phyloP scores from a whole-genome alignment of 2,113 vertebrate species.

The Excalfactoria chinensis region DNA sequence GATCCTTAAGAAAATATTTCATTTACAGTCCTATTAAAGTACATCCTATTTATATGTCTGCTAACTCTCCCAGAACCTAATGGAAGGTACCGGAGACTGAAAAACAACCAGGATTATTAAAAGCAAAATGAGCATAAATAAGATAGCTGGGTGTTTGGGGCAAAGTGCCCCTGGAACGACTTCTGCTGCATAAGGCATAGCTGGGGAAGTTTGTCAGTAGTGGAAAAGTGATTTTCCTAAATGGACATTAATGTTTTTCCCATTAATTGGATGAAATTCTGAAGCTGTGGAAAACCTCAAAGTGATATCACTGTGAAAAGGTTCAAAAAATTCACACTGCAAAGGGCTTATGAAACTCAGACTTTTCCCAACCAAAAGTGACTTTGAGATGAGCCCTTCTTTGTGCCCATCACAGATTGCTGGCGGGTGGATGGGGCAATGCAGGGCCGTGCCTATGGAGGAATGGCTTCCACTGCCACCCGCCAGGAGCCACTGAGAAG shows the following conservation, averaged over 20 bases:
- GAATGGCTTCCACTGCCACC: background rate
- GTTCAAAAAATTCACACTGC: background rate
- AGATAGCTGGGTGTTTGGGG: background rate
- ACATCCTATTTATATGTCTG: background rate
- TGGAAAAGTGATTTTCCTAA: slow-evolving; percentile 49
- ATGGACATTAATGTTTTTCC: slow-evolving; percentile 22
- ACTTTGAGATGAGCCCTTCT: background rate
- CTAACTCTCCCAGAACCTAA: background rate
- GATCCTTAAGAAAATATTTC: background rate
- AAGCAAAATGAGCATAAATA: background rate
- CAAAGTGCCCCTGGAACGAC: background rate
- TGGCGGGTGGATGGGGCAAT: background rate
- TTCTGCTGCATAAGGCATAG: background rate
- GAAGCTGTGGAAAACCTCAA: background rate
- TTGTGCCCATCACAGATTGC: background rate
- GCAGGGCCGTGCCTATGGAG: background rate
- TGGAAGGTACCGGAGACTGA: background rate
- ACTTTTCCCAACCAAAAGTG: background rate
- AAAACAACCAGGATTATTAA: background rate
- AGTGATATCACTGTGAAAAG: slow-evolving; percentile 40
- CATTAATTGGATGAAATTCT: slow-evolving; percentile 57
- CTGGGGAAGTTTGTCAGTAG: background rate
- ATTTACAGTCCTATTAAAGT: slow-evolving; percentile 21
- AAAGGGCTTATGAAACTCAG: slow-evolving; percentile 1
- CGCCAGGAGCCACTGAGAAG: background rate